Evolutionary conservation across 1,140 invertebrate species (phyloP), one percentile per base, ranked within the genome.

Genomic region (Agrypnia vestita): DNA sequence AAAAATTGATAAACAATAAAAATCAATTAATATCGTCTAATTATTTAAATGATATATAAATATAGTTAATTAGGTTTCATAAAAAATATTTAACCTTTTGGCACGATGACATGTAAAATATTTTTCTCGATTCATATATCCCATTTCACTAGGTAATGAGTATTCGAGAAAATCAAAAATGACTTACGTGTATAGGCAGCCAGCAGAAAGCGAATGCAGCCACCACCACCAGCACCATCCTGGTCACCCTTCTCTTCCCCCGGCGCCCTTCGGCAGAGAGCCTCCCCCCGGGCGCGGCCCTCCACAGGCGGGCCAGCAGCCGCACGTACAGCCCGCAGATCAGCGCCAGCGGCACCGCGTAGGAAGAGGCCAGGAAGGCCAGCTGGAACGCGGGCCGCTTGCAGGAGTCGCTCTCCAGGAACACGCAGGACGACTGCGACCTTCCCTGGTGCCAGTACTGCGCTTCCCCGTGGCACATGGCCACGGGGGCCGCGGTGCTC

Each of bases 201-300:
- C 98, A 99, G 88, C 97, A 98, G 47, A 98, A 90, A 10, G 97
- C 97, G 87, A 99, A 99, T 44, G 97, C 97, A 19, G 96, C 93
- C 0, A 99, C 96, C 13, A 99, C 97, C 19, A 97, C 95, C 49
- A 98, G 92, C 8, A 99, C 96, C 93, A 99, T 95, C 79, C 96
- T 91, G 0, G 97, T 99, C 0, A 98, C 97, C 79, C 97, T 91
- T 86, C 95, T 95, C 87, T 97, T 97, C 43, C 96, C 96, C 83
- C 96, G 91, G 61, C 96, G 90, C 81, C 90, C 91, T 84, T 92
- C 91, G 3, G 91, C 91, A n/a, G 91, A 92, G 53, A 91, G 90
- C 76, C 91, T 92, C 8, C 93, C 94, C 19, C 94, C 95, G 0
- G 95, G 95, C 25, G 93, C 92, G 77, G 93, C 94, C 85, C 95